Base-by-base conservation (phyloP, 2,113 vertebrate genomes). In the Xyrauchen texanus region DNA sequence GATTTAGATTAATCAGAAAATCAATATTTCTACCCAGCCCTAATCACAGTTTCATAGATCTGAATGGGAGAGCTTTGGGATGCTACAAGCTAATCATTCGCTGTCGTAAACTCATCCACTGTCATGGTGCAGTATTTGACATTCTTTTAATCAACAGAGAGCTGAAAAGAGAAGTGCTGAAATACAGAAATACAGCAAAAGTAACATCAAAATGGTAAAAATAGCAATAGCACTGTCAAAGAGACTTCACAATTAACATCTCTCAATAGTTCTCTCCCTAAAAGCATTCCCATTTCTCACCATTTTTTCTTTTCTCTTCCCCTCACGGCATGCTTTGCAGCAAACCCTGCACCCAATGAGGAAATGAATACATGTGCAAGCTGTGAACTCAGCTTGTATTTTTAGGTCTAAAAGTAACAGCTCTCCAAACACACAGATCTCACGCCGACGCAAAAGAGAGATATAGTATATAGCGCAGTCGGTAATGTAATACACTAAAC, bases 321-420 rank as follows among this genome's bases (percentile, higher is more conserved):
- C 64, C 49, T 61, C 76, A 68, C 44, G 15, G n/a, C 63, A 46
- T 52, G 69, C 44, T 65, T 60, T 65, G 13, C 34, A 55, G 65
- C 66, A 68, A 81, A 68, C 75, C 69, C 80, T 34, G 21, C 21
- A 34, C 21, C 21, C 21, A 34, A 12, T 57, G 15, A 81, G 82
- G 79, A 82, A 77, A 70, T 68, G 71, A 77, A 68, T 47, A 45
- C 15, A 84, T 47, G 62, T 77, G 75, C 44, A 71, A 74, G 77
- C 80, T 82, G 83, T 81, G 77, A 80, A 80, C 68, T 77, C 80
- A 47, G 77, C 68, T 77, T 10, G 8, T 85, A 85, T 85, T 82
- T 85, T 85, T 85, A 85, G 83, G 65, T 68, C 61, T 65, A 47
- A 77, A 34, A 76, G 83, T 85, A 80, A 69, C 83, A 85, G 77